Conservation (phyloP, 1,140 invertebrate species). For the Phthorimaea operculella region DNA sequence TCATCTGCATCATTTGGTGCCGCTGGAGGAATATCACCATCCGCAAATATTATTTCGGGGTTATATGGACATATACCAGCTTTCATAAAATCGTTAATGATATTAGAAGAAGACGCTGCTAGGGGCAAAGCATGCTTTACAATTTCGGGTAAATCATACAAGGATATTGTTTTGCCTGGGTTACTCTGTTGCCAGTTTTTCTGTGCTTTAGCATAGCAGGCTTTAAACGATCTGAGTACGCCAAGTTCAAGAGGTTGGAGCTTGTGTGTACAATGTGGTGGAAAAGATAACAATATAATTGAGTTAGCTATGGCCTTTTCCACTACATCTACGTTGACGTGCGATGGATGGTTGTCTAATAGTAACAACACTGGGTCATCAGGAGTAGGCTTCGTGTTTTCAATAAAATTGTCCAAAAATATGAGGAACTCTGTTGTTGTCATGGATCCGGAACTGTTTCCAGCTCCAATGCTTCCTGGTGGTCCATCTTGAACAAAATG, state of each 20-base stretch:
- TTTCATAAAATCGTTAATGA: slow-evolving; percentile 12
- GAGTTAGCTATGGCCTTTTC: slow-evolving; percentile 29
- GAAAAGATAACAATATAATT: slow-evolving; percentile 45
- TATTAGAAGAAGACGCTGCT: slow-evolving; percentile 10
- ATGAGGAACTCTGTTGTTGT: slow-evolving; percentile 28
- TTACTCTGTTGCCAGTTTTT: slow-evolving; percentile 16
- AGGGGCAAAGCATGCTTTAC: slow-evolving; percentile 12
- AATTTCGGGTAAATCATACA: slow-evolving; percentile 20
- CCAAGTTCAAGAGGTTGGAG: slow-evolving; percentile 57
- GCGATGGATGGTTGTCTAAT: slow-evolving; percentile 46
- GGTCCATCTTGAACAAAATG: slow-evolving; percentile 33
- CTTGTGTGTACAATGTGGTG: slow-evolving; percentile 52
- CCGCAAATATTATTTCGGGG: background rate
- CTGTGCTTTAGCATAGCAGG: slow-evolving; percentile 12
- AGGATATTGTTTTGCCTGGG: slow-evolving; percentile 18
- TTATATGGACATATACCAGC: background rate
- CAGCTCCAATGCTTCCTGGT: slow-evolving; percentile 32
- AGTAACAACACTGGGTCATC: slow-evolving; percentile 34
- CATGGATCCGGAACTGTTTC: slow-evolving; percentile 39
- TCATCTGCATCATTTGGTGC: no score
- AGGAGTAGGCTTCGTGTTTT: slow-evolving; percentile 23
- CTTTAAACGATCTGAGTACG: slow-evolving; percentile 10
- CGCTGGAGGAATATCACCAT: background rate
- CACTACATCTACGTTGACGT: slow-evolving; percentile 35
- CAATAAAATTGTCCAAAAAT: slow-evolving; percentile 48